Evolutionary conservation across 1,140 invertebrate species (phyloP), one percentile per base, ranked within the genome.

Genomic region (Caenorhabditis brenneri): DNA sequence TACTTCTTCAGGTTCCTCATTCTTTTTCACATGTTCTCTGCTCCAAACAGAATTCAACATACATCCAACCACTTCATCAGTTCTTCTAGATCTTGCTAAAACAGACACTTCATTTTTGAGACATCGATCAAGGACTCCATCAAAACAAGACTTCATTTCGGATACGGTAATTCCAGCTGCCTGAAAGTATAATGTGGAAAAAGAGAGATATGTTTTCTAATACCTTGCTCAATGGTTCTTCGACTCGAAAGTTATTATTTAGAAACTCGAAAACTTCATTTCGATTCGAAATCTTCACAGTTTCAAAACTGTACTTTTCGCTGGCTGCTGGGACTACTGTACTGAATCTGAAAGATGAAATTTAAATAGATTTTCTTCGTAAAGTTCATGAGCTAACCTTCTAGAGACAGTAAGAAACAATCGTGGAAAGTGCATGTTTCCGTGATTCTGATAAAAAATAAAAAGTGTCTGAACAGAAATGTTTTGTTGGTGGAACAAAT

Each of bases 11-110:
- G 6, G 1, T 5, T 65, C 31, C 19, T 65, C 31, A 36, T 65
- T 65, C 31, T 65, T 65, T 36, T 65, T 36, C 10, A 31, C 12
- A 65, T 65, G 29, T 27, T 19, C 31, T 65, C 31, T 65, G 19
- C 2, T 65, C 58, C 58, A 65, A 33, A 65, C 58, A 27, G 58
- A 65, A 65, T 65, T 65, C 58, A 65, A 36, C 58, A 65, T 65
- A 19, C 58, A 65, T 65, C 58, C 58, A 33, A 65, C 58, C 33
- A 65, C 19, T 36, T 65, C 10, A 65, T 65, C 58, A 36, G 15
- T 19, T 19, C 15, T 33, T 65, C 36, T 65, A 19, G n/a, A 22
- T 65, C 58, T 65, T 33, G 58, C 58, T 19, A 65, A n/a, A 65
- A 65, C 36, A 3, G 58, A 65, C 33, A 65, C 58, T 65, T 65